Percentiles rank a stretch among this genome's conserved stretches.
phyloP scores from a whole-genome alignment of 1,140 invertebrate species.

The Dendroctonus valens region DNA sequence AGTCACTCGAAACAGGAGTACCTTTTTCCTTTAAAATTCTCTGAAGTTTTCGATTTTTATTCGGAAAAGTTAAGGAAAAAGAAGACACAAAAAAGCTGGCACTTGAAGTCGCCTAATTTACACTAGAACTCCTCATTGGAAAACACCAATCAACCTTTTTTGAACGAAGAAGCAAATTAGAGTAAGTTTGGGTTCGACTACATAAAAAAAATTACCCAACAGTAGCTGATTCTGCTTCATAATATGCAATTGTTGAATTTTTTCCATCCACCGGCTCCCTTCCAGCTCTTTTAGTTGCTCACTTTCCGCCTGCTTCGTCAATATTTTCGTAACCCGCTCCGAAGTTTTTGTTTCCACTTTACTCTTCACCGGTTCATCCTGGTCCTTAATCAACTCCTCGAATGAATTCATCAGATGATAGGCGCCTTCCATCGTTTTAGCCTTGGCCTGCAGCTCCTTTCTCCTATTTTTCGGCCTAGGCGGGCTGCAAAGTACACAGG shows the following conservation, averaged over 20 bases:
- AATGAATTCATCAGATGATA: slow-evolving; percentile 26
- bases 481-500: not conserved
- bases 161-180: not conserved
- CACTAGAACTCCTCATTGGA: no score
- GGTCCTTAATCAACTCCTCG: slow-evolving; percentile 19
- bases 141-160: no score
- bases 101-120: no score
- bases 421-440: slow-evolving; percentile 24
- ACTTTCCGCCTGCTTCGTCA: slow-evolving; percentile 8
- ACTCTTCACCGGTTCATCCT: not conserved
- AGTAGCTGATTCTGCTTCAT: slow-evolving; percentile 19
- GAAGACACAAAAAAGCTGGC: no score
- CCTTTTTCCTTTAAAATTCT: no score
- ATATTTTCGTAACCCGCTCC: slow-evolving; percentile 13
- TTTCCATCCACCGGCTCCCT: slow-evolving; percentile 27
- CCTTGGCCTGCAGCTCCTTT: slow-evolving; percentile 21
- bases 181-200: not conserved
- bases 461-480: slow-evolving; percentile 18
- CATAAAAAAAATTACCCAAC: slow-evolving; percentile 23
- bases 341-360: slow-evolving; percentile 6
- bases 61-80: not conserved
- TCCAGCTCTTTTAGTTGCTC: slow-evolving; percentile 7
- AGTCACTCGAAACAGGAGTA: no score
- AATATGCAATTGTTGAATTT: slow-evolving; percentile 33
- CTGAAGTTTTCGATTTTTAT: no score